Evolutionary conservation across 2,113 vertebrate genomes (phyloP).

Genomic region (Tympanuchus pallidicinctus): DNA sequence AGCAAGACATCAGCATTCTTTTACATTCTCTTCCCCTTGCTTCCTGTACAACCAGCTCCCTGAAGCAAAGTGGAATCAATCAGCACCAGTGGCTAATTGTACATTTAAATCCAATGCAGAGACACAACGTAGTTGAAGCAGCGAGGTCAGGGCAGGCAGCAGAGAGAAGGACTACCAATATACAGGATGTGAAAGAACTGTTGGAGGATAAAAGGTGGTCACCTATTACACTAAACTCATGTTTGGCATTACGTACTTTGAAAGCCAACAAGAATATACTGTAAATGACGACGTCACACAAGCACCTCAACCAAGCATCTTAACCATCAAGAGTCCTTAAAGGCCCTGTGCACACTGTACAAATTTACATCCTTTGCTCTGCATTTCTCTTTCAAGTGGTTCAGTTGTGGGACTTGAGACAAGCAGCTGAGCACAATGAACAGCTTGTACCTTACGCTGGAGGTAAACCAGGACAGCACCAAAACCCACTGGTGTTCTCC

Average conservation of each 20-base stretch:
- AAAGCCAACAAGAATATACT: neutral
- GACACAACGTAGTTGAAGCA: neutral
- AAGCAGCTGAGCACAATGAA: neutral
- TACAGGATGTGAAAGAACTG: neutral
- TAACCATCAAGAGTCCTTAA: neutral
- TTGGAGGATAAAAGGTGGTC: neutral
- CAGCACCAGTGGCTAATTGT: neutral
- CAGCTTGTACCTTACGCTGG: neutral
- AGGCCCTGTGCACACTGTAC: neutral
- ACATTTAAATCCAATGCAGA: neutral
- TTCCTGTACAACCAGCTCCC: neutral
- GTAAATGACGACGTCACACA: neutral
- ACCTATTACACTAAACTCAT: neutral
- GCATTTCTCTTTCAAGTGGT: slow-evolving; percentile 6
- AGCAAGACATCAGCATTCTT: neutral
- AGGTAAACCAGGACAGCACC: neutral
- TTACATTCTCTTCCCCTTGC: neutral
- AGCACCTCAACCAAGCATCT: neutral
- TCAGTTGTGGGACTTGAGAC: slow-evolving; percentile 1
- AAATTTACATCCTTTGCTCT: neutral
- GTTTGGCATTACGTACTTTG: neutral
- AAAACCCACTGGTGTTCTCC: neutral
- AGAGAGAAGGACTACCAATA: neutral
- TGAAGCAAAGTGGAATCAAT: neutral
- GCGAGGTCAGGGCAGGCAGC: neutral